These are phyloP conservation scores for Palloptera scutellata DNA, from an alignment of 2,888 invertebrate genomes.

Conservation along the genomic window DNA sequence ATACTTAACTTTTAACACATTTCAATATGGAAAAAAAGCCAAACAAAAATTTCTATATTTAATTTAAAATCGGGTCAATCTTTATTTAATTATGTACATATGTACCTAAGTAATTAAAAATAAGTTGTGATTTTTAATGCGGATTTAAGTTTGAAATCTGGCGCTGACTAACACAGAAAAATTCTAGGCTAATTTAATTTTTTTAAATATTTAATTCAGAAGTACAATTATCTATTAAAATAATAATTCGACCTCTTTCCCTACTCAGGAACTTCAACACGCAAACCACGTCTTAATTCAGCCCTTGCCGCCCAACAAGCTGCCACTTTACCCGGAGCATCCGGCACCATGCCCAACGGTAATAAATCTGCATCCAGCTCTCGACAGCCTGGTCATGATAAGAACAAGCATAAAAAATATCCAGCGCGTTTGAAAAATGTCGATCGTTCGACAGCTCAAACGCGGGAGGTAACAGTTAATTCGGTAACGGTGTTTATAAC, in stretches of 20 bases:
- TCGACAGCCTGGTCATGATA: constrained; percentile 65
- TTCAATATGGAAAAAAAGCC: too few relatives aligned
- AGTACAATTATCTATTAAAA: too few relatives aligned
- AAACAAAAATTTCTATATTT: too few relatives aligned
- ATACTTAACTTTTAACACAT: too few relatives aligned
- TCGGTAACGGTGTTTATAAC: constrained; percentile 97
- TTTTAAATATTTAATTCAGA: too few relatives aligned
- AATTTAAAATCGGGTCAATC: too few relatives aligned
- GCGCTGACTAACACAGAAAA: too few relatives aligned
- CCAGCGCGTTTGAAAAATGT: constrained; percentile 90
- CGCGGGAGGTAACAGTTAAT: constrained; percentile 95
- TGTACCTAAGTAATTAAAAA: too few relatives aligned
- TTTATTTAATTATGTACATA: too few relatives aligned
- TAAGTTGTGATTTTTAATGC: too few relatives aligned
- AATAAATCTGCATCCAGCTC: constrained; percentile 61
- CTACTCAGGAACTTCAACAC: constrained; percentile 79
- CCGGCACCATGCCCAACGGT: constrained; percentile 67
- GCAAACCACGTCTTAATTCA: constrained; percentile 96
- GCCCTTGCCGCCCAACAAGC: constrained; percentile 95
- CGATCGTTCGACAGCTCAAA: constrained; percentile 90
- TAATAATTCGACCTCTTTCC: constrained; percentile 8
- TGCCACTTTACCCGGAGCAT: constrained; percentile 72
- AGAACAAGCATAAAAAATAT: constrained; percentile 70
- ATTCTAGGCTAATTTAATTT: too few relatives aligned
- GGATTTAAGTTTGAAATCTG: too few relatives aligned